Conservation (phyloP, 1,140 invertebrate species). For the Drosophila jambulina region DNA sequence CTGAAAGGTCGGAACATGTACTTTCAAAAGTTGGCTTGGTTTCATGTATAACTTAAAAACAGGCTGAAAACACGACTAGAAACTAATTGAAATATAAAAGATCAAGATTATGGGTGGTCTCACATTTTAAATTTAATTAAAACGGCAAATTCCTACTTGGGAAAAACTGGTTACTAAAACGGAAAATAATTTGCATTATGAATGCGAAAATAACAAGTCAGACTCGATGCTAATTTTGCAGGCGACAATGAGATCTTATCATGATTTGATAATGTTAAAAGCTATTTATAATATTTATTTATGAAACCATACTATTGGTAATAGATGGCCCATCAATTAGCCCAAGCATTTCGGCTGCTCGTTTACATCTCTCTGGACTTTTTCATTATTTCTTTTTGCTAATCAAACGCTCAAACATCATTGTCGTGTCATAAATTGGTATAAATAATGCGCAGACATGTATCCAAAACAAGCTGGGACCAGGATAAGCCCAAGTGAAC, state of each 20-base stretch:
- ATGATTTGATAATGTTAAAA: neutral
- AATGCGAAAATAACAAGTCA: neutral
- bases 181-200: neutral
- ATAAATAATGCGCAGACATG: conserved; percentile 14
- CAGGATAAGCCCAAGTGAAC: conserved; percentile 29
- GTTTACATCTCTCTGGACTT: neutral
- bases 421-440: conserved; percentile 34
- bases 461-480: conserved; percentile 11
- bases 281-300: neutral
- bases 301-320: neutral
- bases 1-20: neutral
- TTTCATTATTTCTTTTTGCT: conserved; percentile 5
- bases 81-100: neutral
- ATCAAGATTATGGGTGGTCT: conserved; percentile 6
- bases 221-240: neutral
- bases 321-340: conserved; percentile 31
- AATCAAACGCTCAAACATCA: conserved; percentile 12
- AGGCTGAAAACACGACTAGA: neutral
- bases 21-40: neutral
- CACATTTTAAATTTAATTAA: neutral
- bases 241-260: neutral
- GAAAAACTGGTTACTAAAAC: neutral
- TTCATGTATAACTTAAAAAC: neutral
- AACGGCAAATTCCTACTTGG: neutral
- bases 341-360: neutral